Conservation (phyloP, 1,140 invertebrate genomes). For the Oncopeltus fasciatus region DNA sequence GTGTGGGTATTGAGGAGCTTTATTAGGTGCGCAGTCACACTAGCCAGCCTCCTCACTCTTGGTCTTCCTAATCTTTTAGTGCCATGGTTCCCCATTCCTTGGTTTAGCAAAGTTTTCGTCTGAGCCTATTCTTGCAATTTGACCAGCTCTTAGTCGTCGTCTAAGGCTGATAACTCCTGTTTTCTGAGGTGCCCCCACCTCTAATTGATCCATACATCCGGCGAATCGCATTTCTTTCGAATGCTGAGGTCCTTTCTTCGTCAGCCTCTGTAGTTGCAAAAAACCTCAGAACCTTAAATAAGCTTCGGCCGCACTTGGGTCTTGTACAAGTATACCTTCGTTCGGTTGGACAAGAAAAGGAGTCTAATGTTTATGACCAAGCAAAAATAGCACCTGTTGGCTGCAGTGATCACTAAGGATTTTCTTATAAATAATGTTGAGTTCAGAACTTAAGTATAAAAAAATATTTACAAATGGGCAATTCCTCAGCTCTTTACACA, state of each 20-base stretch:
- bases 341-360: not conserved
- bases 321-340: not conserved
- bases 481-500: no score
- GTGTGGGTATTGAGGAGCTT: not conserved
- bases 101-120: not conserved
- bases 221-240: not conserved
- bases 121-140: not conserved
- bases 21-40: not conserved
- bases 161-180: not conserved
- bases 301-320: no score
- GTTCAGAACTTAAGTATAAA: no score
- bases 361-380: not conserved
- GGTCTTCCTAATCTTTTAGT: not conserved
- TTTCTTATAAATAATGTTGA: no score
- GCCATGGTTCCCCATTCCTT: not conserved
- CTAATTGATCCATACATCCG: not conserved
- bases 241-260: not conserved
- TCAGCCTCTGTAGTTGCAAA: not conserved
- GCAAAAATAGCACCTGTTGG: not conserved
- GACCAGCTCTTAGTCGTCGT: not conserved
- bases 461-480: no score
- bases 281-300: not conserved
- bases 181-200: not conserved
- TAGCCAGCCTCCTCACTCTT: not conserved
- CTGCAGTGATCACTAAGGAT: no score